Percentiles rank a stretch among this genome's conserved stretches.
Conservation (phyloP, 1,140 invertebrate genomes). For the Cardiocondyla obscurior region DNA sequence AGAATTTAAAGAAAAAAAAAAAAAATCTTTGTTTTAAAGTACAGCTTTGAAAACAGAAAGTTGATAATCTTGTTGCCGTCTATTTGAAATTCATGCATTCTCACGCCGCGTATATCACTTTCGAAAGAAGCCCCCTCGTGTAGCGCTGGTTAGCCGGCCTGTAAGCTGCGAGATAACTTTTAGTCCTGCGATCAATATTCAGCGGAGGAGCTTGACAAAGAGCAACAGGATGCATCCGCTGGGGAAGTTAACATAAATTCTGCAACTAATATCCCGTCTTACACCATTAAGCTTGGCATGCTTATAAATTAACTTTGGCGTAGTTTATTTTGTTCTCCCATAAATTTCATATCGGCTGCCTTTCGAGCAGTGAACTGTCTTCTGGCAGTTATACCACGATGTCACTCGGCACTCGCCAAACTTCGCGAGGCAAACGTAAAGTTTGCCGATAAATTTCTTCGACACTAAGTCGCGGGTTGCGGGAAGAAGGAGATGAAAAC, state of each 20-base stretch:
- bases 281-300: neutral
- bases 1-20: too few relatives aligned
- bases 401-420: slow-evolving; percentile 1
- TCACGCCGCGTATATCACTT: neutral
- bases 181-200: slow-evolving; percentile 17
- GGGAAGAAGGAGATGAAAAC: neutral
- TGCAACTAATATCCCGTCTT: slow-evolving; percentile 36
- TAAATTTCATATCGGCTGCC: neutral
- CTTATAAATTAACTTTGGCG: slow-evolving; percentile 26
- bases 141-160: slow-evolving; percentile 10
- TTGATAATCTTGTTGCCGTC: neutral
- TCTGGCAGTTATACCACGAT: neutral
- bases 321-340: neutral
- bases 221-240: slow-evolving; percentile 36
- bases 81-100: neutral
- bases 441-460: slow-evolving; percentile 49
- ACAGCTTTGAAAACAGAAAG: neutral
- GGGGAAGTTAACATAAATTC: slow-evolving; percentile 45
- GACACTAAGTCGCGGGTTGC: neutral
- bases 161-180: slow-evolving; percentile 23
- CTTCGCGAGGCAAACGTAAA: slow-evolving; percentile 21
- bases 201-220: slow-evolving; percentile 4
- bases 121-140: neutral
- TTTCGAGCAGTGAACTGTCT: neutral
- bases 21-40: neutral